phyloP scores from a whole-genome alignment of 2,888 invertebrate genomes.

The Dusona sp. region DNA sequence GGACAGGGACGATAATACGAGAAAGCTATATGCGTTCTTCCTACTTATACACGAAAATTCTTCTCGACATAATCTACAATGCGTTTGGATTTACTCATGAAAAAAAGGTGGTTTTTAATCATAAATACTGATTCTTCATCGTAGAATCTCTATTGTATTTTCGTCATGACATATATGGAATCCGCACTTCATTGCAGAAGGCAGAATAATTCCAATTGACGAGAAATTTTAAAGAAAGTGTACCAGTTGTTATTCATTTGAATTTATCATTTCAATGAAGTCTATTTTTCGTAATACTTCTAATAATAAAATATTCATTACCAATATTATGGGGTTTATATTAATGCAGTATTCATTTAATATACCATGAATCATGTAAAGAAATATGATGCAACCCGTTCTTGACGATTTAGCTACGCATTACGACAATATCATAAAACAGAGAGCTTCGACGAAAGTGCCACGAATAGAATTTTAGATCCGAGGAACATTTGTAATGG shows the following conservation, averaged over 20 bases:
- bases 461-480: conserved; percentile 56
- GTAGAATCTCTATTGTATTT: not conserved
- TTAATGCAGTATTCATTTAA: not conserved
- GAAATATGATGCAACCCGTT: not conserved
- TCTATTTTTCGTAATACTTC: not conserved
- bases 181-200: too few relatives aligned
- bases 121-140: not conserved
- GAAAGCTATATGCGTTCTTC: conserved; percentile 74
- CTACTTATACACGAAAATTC: not conserved
- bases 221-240: too few relatives aligned
- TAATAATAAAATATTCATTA: not conserved
- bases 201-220: not conserved
- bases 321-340: not conserved
- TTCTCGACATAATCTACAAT: conserved; percentile 15
- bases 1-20: conserved; percentile 59
- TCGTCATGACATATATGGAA: too few relatives aligned
- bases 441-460: conserved; percentile 43
- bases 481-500: conserved; percentile 61
- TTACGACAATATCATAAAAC: conserved; percentile 53
- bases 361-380: not conserved
- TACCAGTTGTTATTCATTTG: too few relatives aligned
- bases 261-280: too few relatives aligned
- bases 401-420: not conserved
- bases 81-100: not conserved
- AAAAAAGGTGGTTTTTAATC: not conserved